A percentile compares a stretch with the other conserved stretches of the same genome.
Conservation (phyloP, 2,113 vertebrate genomes). For the Paradoxurus hermaphroditus region DNA sequence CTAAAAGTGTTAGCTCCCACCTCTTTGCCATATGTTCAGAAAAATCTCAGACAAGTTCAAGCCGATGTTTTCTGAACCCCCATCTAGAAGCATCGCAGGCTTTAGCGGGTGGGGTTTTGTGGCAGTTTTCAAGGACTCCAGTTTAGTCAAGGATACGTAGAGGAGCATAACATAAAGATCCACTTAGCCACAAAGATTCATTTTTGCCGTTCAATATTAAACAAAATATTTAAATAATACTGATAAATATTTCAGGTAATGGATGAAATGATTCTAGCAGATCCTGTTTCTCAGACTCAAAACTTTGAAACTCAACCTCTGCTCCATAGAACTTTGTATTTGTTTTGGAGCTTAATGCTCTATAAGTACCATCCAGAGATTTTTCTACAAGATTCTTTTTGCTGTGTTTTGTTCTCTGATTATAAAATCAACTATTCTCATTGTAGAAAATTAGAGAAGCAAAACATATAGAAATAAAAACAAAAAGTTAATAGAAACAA, state of each 20-base stretch:
- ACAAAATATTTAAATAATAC: not conserved
- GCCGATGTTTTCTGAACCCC: conserved; percentile 11
- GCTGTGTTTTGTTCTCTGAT: not conserved
- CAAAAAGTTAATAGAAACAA: not conserved
- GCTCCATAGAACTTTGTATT: not conserved
- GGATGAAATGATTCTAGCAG: not conserved
- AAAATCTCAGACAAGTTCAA: conserved; percentile 30
- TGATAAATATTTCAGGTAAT: not conserved
- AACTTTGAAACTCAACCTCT: not conserved
- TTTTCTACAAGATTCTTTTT: not conserved
- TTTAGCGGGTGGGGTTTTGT: not conserved
- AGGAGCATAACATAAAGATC: not conserved
- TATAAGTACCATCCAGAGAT: not conserved
- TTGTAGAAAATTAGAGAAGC: not conserved
- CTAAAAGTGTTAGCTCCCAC: not conserved
- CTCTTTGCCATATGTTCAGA: conserved; percentile 38
- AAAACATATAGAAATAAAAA: not conserved
- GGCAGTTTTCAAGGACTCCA: not conserved
- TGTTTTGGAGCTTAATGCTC: not conserved
- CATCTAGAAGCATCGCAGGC: not conserved
- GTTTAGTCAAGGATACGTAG: not conserved
- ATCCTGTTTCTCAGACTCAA: not conserved
- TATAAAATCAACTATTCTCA: not conserved
- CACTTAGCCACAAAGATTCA: not conserved
- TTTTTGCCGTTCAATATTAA: not conserved